These are phyloP conservation scores for Chydorus sphaericus DNA, from an alignment of 2,888 invertebrate species.

Conservation along the genomic window DNA sequence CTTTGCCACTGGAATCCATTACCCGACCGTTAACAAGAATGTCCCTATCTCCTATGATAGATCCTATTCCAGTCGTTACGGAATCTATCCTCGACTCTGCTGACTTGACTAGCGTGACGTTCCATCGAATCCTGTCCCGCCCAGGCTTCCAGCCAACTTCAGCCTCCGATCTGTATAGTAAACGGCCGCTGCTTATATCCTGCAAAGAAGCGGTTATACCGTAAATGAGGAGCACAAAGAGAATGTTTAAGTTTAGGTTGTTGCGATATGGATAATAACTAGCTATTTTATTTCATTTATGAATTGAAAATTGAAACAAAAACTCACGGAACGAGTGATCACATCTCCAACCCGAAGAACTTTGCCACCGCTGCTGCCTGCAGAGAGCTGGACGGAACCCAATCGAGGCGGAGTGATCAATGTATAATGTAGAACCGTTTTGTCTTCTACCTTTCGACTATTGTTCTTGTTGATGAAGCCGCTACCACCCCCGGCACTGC, in stretches of 20 bases:
- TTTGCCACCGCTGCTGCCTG: too few species aligned
- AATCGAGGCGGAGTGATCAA: not conserved
- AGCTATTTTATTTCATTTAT: not conserved
- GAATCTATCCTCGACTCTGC: not conserved
- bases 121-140: not conserved
- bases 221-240: too few species aligned
- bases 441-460: too few species aligned
- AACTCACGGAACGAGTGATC: not conserved
- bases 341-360: not conserved
- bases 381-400: not conserved
- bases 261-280: too few species aligned
- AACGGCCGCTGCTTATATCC: not conserved
- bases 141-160: not conserved
- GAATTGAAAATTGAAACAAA: too few species aligned
- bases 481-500: too few species aligned
- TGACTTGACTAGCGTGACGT: not conserved
- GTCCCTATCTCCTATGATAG: too few species aligned
- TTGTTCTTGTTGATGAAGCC: too few species aligned
- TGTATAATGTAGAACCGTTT: too few species aligned
- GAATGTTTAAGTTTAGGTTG: too few species aligned
- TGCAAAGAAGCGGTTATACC: too few species aligned
- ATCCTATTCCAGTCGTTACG: too few species aligned
- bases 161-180: not conserved
- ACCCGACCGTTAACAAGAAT: not conserved
- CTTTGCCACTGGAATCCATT: not conserved